These are phyloP conservation scores for Eumacrocentrus americanus DNA, from an alignment of 2,888 invertebrate species.

Conservation along the genomic window DNA sequence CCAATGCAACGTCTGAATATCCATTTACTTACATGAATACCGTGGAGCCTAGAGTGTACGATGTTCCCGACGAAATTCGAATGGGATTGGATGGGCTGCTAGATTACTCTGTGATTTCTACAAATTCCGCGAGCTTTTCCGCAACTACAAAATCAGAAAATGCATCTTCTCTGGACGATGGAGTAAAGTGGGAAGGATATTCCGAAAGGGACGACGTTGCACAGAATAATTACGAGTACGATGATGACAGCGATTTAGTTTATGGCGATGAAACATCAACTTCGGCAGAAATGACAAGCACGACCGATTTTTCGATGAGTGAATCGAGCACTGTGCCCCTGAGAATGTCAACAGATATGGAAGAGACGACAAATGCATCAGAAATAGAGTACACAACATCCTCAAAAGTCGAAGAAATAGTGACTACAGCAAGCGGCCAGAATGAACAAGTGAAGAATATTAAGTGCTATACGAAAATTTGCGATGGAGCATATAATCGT, in stretches of 20 bases:
- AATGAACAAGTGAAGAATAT: neutral
- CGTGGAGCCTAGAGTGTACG: conserved; percentile 19
- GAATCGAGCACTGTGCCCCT: neutral
- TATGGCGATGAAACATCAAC: conserved; percentile 5
- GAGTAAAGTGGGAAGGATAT: conserved; percentile 30
- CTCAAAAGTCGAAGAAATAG: neutral
- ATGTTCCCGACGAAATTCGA: conserved; percentile 21
- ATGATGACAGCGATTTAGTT: conserved; percentile 25
- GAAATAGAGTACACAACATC: conserved; percentile 1
- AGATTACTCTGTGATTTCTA: conserved; percentile 10
- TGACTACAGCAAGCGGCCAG: neutral
- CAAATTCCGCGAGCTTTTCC: conserved; percentile 1
- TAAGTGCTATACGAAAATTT: conserved; percentile 11
- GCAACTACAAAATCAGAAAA: neutral
- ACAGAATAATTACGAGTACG: conserved; percentile 32
- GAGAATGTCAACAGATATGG: conserved; percentile 1
- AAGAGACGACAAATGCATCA: neutral
- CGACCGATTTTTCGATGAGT: neutral
- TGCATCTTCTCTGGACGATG: neutral
- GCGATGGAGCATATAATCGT: conserved; percentile 5
- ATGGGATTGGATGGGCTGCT: conserved; percentile 14
- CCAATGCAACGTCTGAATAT: conserved; percentile 36
- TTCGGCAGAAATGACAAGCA: conserved; percentile 11
- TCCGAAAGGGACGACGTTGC: conserved; percentile 16
- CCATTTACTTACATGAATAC: conserved; percentile 7